Evolutionary conservation across 2,888 invertebrate genomes (phyloP).

Genomic region (Noctua janthe): DNA sequence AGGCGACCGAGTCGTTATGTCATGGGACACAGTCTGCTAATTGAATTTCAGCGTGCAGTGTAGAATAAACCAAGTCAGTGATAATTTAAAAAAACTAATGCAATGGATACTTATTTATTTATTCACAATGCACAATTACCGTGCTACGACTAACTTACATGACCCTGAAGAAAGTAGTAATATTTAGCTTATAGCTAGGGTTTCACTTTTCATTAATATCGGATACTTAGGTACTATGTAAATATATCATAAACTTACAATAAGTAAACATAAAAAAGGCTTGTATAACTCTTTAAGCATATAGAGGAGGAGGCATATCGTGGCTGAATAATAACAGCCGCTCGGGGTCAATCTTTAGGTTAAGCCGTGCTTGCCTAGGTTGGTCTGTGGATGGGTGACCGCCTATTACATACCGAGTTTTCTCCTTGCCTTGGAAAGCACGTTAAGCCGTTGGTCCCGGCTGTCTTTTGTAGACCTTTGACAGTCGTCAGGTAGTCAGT

Average conservation of each 20-base stretch:
- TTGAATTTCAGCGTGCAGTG: constrained; percentile 11
- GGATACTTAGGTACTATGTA: no score
- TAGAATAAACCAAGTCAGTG: neutral
- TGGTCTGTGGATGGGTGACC: no score
- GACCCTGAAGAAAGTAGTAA: neutral
- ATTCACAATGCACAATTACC: neutral
- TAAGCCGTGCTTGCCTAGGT: no score
- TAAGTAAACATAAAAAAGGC: constrained; percentile 1
- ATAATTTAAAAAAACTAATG: neutral
- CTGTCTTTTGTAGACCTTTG: no score
- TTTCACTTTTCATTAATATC: no score
- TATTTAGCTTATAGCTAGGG: neutral
- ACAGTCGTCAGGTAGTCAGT: no score
- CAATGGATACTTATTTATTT: neutral
- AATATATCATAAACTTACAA: no score
- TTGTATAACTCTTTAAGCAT: constrained; percentile 4
- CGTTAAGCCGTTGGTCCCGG: no score
- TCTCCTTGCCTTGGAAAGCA: no score
- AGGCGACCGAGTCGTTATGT: constrained; percentile 5
- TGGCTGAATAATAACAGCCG: no score
- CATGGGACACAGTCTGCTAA: neutral
- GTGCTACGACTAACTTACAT: neutral
- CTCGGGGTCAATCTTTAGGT: no score
- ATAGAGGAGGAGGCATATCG: neutral
- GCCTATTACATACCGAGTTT: no score